Percentiles rank a stretch among this genome's conserved stretches.
These are phyloP conservation scores for Himalopsyche kuldschensis DNA, from an alignment of 2,888 invertebrate genomes.

Conservation along the genomic window DNA sequence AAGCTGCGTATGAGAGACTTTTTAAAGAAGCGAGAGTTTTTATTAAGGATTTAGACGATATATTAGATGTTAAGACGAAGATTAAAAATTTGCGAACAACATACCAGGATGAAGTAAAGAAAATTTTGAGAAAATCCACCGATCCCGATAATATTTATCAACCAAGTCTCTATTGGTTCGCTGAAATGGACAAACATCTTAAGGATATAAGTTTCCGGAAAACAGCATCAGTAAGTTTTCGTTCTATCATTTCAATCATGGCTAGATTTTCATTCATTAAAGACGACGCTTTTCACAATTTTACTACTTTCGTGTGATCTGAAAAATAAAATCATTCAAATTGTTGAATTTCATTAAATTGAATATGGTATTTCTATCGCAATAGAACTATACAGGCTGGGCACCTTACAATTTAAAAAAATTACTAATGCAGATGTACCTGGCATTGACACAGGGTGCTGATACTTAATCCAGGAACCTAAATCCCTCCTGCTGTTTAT, in stretches of 20 bases:
- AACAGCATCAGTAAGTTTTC: background rate
- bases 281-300: no score
- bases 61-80: constrained; percentile 16
- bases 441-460: no score
- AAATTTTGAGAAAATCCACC: constrained; percentile 24
- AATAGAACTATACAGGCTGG: no score
- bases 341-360: no score
- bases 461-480: no score
- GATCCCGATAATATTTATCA: constrained; percentile 26
- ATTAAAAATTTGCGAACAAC: constrained; percentile 25
- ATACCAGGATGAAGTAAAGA: constrained; percentile 23
- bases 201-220: constrained; percentile 7
- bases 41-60: constrained; percentile 8
- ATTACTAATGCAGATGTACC: no score
- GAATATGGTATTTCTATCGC: no score
- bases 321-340: no score
- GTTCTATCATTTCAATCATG: background rate
- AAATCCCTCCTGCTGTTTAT: no score
- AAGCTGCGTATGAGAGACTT: constrained; percentile 47
- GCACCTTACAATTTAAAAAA: no score
- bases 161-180: constrained; percentile 24
- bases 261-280: no score
- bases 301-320: no score
- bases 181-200: constrained; percentile 22
- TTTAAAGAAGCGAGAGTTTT: constrained; percentile 5